A percentile compares a stretch with the other conserved stretches of the same genome.
These are phyloP conservation scores for Myrmecobius fasciatus DNA, from an alignment of 2,113 vertebrate species.

Conservation along the genomic window DNA sequence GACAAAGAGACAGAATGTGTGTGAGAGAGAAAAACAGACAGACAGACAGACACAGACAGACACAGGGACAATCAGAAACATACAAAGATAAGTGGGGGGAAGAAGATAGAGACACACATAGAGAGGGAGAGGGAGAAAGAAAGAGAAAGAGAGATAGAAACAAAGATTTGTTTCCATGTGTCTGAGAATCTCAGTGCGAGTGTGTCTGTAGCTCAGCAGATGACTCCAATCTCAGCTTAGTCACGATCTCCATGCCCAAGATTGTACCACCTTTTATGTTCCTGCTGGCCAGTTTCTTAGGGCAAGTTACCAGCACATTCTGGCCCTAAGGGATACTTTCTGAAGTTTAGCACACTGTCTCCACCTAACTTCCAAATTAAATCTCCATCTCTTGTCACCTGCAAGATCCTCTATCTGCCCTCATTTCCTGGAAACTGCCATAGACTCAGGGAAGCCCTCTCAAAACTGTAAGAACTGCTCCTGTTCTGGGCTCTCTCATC, in stretches of 20 bases:
- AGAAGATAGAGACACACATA: constrained; percentile 4
- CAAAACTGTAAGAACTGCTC: not conserved
- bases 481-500: not conserved
- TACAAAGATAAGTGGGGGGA: not conserved
- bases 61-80: no score
- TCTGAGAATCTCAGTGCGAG: not conserved
- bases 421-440: not conserved
- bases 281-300: not conserved
- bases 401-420: not conserved
- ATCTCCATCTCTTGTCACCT: not conserved
- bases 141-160: no score
- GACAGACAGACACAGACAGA: not conserved
- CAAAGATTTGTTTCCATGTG: not conserved
- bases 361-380: not conserved
- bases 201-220: not conserved
- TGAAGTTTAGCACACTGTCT: not conserved
- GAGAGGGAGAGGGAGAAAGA: not conserved
- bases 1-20: not conserved
- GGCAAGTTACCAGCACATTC: not conserved
- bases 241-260: not conserved
- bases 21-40: not conserved
- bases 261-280: not conserved
- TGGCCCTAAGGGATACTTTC: not conserved
- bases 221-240: not conserved
- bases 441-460: not conserved